These are phyloP conservation scores for Burhinus oedicnemus DNA, from an alignment of 2,113 vertebrate species.

Conservation along the genomic window DNA sequence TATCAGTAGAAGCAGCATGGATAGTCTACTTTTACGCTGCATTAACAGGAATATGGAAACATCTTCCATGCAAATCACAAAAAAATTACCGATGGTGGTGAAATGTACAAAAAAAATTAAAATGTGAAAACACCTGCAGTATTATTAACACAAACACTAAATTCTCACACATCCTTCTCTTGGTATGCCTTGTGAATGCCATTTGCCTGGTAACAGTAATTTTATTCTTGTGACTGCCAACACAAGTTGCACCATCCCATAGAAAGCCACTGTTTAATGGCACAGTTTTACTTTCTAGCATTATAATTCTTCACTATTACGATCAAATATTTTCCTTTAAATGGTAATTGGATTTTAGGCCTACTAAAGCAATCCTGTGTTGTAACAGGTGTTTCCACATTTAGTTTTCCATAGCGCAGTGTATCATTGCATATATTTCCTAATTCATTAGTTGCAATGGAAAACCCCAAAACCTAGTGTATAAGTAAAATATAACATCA, in stretches of 20 bases:
- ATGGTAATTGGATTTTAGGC: not conserved
- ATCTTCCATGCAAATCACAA: not conserved
- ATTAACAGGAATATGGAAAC: conserved; percentile 36
- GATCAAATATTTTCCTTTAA: not conserved
- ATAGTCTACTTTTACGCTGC: not conserved
- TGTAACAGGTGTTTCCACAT: not conserved
- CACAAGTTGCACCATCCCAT: not conserved
- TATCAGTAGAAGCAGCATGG: not conserved
- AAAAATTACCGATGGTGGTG: not conserved
- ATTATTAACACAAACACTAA: not conserved
- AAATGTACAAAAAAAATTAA: not conserved
- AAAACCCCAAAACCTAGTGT: not conserved
- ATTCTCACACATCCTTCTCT: not conserved
- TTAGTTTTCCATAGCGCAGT: conserved; percentile 30
- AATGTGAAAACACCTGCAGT: not conserved
- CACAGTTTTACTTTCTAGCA: not conserved
- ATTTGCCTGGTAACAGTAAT: not conserved
- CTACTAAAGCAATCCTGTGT: not conserved
- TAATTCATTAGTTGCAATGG: not conserved
- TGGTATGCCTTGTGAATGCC: not conserved
- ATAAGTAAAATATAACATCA: not conserved
- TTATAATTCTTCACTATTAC: not conserved
- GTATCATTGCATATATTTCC: not conserved
- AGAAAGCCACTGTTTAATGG: not conserved
- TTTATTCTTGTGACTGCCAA: not conserved